A percentile compares a stretch with the other conserved stretches of the same genome.
Evolutionary conservation across 2,113 vertebrate species (phyloP).

Genomic region (Microtus pennsylvanicus): DNA sequence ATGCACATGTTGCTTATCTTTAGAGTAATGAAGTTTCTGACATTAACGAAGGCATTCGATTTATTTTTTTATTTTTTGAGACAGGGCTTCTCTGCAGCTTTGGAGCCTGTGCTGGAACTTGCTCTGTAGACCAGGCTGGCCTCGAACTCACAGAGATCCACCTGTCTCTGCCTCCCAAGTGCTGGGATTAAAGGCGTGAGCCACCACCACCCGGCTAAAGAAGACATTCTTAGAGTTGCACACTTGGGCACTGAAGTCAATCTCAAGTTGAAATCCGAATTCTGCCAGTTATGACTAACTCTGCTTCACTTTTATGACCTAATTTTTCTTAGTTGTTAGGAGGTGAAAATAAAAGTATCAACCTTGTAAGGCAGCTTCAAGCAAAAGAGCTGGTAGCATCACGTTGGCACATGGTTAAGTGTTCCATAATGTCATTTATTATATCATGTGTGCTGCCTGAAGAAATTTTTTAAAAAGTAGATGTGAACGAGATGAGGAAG

Average conservation of each 20-base stretch:
- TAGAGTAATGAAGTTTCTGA: slow-evolving; percentile 42
- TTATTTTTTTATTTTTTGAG: no score
- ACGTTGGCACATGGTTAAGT: neutral
- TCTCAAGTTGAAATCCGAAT: neutral
- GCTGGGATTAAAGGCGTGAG: no score
- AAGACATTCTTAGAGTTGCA: slow-evolving; percentile 14
- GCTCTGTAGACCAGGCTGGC: no score
- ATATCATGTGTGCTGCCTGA: neutral
- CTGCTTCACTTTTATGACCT: neutral
- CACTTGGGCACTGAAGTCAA: neutral
- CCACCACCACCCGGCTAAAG: neutral
- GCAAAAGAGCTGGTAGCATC: neutral
- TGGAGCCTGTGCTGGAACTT: no score
- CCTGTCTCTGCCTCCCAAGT: no score
- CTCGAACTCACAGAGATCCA: no score
- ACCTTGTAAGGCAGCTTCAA: neutral
- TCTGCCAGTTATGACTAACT: slow-evolving; percentile 1
- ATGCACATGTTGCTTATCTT: neutral
- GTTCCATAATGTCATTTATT: neutral
- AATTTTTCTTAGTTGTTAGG: slow-evolving; percentile 39
- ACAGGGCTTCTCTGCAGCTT: no score
- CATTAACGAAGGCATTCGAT: neutral
- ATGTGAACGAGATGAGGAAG: slow-evolving; percentile 37
- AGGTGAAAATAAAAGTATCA: neutral
- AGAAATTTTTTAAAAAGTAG: neutral